A percentile compares a stretch with the other conserved stretches of the same genome.
Conservation (phyloP, 2,113 vertebrate genomes). For the Marmota monax region DNA sequence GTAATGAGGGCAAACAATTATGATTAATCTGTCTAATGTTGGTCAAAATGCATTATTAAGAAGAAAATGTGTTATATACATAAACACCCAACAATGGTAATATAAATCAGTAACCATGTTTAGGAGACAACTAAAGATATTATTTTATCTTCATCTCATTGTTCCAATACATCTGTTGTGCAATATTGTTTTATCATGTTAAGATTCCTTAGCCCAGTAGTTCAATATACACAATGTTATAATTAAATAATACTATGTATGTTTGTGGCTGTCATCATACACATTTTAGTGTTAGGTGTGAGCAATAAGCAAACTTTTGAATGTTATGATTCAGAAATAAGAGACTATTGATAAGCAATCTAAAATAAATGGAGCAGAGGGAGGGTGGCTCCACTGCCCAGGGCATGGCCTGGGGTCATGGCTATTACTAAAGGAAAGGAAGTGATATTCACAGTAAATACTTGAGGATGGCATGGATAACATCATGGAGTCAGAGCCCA, state of each 20-base stretch:
- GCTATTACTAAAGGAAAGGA: background rate
- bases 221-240: background rate
- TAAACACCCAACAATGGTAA: background rate
- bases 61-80: background rate
- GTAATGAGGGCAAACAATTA: constrained; percentile 39
- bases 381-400: background rate
- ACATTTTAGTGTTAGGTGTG: background rate
- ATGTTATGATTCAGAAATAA: background rate
- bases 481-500: background rate
- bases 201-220: background rate
- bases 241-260: background rate
- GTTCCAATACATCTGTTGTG: background rate
- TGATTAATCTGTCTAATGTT: constrained; percentile 18
- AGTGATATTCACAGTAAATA: background rate
- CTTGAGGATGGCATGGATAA: background rate
- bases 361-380: background rate
- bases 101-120: background rate
- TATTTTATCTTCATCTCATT: background rate
- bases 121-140: background rate
- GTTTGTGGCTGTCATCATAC: background rate
- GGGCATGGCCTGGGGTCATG: background rate
- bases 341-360: background rate
- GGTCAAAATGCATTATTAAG: constrained; percentile 18
- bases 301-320: background rate
- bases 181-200: background rate